Evolutionary conservation across 2,888 invertebrate species (phyloP), one percentile per base, ranked within the genome.

Genomic region (Drosophila algonquin): DNA sequence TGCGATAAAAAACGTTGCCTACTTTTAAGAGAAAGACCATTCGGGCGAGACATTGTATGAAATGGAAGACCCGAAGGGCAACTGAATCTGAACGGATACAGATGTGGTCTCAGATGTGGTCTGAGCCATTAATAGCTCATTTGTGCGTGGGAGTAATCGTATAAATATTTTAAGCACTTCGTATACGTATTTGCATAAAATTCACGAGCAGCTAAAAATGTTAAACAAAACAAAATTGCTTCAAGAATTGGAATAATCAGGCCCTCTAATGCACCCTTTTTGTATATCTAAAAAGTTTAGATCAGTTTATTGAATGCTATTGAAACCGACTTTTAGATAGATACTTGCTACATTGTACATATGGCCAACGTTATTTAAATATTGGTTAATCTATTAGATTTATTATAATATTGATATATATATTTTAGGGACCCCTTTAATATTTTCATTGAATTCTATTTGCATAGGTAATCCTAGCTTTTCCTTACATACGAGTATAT

Each of bases 1-100:
- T 79, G 75, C 57, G 57, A 73, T 75, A 61, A 64, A 76, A 85
- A 63, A 18, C 56, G 46, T 64, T 71, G 63, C 75, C 67, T 73
- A 70, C 75, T 77, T 75, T 58, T 51, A 16, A 40, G 56, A 30
- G 63, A 14, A 32, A 59, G 44, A 56, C 56, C 54, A 58, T 50
- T 48, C 46, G 45, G 61, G 53, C 45, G 14, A 71, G 12, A 71
- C 53, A 48, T 57, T 72, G 72, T 72, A 45, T 27, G 24, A 72
- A 72, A 58, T 58, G 64, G 27, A 59, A 44, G 68, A 45, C 35
- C 44, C 68, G 30, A 16, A 21, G 1, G 32, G 18, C 24, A 65
- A 32, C 40, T n/a, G 58, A 58, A 67, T 56, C 65, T 35, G 67
- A 24, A 27, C 35, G 57, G 45, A 57, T 67, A 27, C 51, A 21